A percentile compares a stretch with the other conserved stretches of the same genome.
Conservation (phyloP, 2,797 vertebrate species). For the Pyrocephalus nanus region DNA sequence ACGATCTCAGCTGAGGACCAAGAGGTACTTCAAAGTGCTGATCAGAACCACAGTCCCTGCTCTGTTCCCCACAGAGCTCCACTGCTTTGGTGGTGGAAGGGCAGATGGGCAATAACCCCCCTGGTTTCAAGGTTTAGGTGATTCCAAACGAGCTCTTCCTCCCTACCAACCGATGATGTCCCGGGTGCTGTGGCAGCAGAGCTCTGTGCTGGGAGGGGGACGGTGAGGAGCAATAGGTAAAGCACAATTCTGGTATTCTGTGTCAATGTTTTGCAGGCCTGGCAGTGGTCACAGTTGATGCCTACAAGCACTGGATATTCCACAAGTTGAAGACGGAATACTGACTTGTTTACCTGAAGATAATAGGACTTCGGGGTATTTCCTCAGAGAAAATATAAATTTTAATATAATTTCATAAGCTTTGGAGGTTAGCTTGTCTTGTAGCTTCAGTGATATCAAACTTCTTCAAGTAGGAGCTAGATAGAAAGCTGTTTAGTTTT, state of each 20-base stretch:
- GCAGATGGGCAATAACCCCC: neutral
- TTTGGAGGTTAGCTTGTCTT: conserved; percentile 71
- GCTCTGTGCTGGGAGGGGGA: conserved; percentile 62
- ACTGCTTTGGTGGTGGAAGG: neutral
- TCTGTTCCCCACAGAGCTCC: neutral
- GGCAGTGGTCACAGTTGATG: conserved; percentile 72
- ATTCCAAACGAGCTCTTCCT: neutral
- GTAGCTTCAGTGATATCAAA: conserved; percentile 71
- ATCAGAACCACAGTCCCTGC: neutral
- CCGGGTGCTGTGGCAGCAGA: conserved; percentile 36
- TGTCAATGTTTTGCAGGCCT: conserved; percentile 71
- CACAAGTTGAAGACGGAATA: conserved; percentile 73
- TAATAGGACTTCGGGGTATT: conserved; percentile 70
- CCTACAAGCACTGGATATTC: conserved; percentile 73
- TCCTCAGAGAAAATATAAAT: conserved; percentile 73
- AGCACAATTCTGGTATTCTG: conserved; percentile 64
- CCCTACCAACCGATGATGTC: neutral
- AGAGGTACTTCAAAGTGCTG: neutral
- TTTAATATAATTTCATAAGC: conserved; percentile 73
- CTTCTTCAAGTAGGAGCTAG: conserved; percentile 71
- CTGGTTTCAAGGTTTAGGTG: neutral
- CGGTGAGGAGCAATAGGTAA: conserved; percentile 29
- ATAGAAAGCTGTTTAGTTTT: conserved; percentile 72
- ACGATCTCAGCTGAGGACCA: accelerated
- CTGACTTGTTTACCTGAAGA: conserved; percentile 74